Evolutionary conservation across 2,888 invertebrate species (phyloP).

Genomic region (Ormyrus labotus): DNA sequence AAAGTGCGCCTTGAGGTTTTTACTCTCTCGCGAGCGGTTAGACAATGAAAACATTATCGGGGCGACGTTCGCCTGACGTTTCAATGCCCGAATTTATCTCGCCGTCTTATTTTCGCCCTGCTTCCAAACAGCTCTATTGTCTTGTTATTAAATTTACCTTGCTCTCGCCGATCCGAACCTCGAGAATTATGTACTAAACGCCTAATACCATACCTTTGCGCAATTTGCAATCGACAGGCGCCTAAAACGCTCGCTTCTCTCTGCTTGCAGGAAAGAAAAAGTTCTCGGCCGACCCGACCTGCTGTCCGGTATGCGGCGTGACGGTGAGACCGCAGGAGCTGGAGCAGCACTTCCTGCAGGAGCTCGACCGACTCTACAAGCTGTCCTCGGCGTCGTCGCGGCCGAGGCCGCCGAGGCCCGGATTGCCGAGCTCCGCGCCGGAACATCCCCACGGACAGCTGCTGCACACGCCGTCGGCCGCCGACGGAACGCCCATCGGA

Average conservation of each 20-base stretch:
- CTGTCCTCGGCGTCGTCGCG: conserved; percentile 74
- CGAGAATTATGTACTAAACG: no score
- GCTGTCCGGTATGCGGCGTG: conserved; percentile 92
- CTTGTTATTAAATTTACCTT: background rate
- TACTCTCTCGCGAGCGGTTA: conserved; percentile 2
- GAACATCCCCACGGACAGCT: conserved; percentile 71
- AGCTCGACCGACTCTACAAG: conserved; percentile 85
- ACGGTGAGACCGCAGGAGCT: conserved; percentile 89
- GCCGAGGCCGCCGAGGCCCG: conserved; percentile 70
- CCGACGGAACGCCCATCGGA: conserved; percentile 78
- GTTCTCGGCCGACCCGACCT: conserved; percentile 80
- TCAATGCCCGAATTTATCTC: conserved; percentile 20
- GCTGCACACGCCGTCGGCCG: conserved; percentile 74
- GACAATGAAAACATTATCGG: conserved; percentile 17
- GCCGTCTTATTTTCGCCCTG: background rate
- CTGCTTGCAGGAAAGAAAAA: conserved; percentile 72
- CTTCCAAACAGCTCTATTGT: background rate
- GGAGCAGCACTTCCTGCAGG: conserved; percentile 88
- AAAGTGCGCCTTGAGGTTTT: conserved; percentile 31
- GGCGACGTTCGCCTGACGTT: conserved; percentile 13
- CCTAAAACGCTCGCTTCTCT: background rate
- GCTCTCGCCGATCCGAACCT: no score
- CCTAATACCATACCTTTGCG: no score
- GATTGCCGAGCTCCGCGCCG: conserved; percentile 73
- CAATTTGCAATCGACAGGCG: no score